Evolutionary conservation across 2,888 invertebrate species (phyloP), one percentile per base, ranked within the genome.

Genomic region (Ormyrus rosae): DNA sequence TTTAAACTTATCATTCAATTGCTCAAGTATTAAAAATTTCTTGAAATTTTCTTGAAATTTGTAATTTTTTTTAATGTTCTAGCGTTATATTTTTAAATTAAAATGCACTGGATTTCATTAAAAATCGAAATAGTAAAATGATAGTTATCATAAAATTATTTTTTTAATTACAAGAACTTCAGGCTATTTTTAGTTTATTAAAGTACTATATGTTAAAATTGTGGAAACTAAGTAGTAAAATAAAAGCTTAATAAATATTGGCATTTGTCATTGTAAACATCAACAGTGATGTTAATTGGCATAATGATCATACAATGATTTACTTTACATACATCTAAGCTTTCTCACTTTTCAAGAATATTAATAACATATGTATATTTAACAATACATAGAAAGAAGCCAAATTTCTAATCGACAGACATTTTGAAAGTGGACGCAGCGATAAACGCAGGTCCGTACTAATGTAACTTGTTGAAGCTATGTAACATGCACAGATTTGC

Each of bases 261-360:
- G 76, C 78, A 81, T 75, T 78, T 81, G n/a, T 81, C 56, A 75
- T 78, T 71, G 58, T 60, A 71, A 81, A 78, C 67, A 78, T 75
- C 75, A 78, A 78, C 55, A 60, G 56, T 69, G 73, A 80, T 80
- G 80, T 80, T 72, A 72, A 78, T 79, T 81, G 79, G 78, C 71
- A 72, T 79, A 71, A 75, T 76, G 46, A 45, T 71, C 19, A 72
- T 75, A 71, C 60, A 78, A 71, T 60, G 69, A 72, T 76, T 72
- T 81, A 65, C 69, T 51, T 73, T 69, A 76, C 48, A 70, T 69
- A 81, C 65, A 70, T 81, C 58, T 80, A 77, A 82, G 76, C 53
- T 76, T 74, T 80, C 61, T 73, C 69, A 69, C 46, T 76, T 77
- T 67, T 61, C 10, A 46, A 77, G 61, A 76, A 69, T 65, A 67